Evolutionary conservation across 1,140 invertebrate species (phyloP).

Genomic region (Nasonia giraulti): DNA sequence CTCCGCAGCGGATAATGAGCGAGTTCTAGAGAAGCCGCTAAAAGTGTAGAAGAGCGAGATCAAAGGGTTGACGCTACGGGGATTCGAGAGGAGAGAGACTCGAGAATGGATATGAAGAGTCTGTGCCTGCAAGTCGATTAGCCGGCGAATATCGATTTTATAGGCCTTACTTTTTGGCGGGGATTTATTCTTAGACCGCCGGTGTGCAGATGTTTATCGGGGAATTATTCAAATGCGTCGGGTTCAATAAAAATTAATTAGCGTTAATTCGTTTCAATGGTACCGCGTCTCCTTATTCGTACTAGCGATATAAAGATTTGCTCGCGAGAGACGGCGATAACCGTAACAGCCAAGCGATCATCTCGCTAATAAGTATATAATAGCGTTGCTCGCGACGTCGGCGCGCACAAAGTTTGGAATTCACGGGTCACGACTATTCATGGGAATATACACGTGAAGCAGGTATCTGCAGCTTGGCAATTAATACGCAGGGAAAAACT

Average conservation of each 20-base stretch:
- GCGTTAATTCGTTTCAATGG: not conserved
- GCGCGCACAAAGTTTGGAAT: not conserved
- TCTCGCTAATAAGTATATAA: not conserved
- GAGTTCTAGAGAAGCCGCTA: not conserved
- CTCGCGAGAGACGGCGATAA: not conserved
- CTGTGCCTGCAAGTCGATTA: not conserved
- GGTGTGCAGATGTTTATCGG: too few species aligned
- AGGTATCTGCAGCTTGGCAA: constrained; percentile 4
- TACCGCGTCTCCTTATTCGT: not conserved
- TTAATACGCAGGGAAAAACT: not conserved
- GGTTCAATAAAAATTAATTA: too few species aligned
- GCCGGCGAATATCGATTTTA: not conserved
- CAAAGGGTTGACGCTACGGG: not conserved
- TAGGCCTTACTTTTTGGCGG: not conserved
- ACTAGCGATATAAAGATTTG: not conserved
- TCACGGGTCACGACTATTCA: not conserved
- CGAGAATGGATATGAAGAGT: not conserved
- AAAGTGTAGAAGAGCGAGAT: not conserved
- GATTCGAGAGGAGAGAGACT: not conserved
- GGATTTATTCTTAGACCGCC: not conserved
- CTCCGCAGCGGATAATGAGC: too few species aligned
- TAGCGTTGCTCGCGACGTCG: not conserved
- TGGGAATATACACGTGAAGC: not conserved
- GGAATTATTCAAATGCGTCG: too few species aligned
- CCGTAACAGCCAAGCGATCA: not conserved